Conservation (phyloP, 2,797 vertebrate genomes). For the Gephyroberyx darwinii region DNA sequence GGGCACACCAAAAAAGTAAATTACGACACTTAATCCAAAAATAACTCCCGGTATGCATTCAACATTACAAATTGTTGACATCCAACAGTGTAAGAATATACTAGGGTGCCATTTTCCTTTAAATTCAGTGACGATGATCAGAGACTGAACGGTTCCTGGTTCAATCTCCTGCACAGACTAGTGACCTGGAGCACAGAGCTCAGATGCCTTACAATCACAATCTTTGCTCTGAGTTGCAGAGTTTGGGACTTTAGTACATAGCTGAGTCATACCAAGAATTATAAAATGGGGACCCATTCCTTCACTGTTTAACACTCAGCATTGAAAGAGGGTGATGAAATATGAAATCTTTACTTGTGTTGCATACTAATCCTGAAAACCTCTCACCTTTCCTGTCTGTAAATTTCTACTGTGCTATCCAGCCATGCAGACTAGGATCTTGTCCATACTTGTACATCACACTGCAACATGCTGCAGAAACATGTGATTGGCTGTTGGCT, state of each 20-base stretch:
- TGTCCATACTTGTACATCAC: slow-evolving; percentile 17
- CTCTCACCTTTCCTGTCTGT: not conserved
- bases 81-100: no score
- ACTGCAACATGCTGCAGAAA: slow-evolving; percentile 19
- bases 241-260: slow-evolving; percentile 44
- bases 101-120: not conserved
- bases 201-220: slow-evolving; percentile 3
- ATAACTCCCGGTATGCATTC: no score
- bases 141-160: slow-evolving; percentile 5
- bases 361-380: slow-evolving; percentile 45
- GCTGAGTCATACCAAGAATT: slow-evolving; percentile 39
- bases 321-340: slow-evolving; percentile 33
- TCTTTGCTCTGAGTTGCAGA: slow-evolving; percentile 40
- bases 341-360: slow-evolving; percentile 23
- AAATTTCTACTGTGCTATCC: slow-evolving; percentile 24
- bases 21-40: no score
- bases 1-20: no score
- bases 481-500: slow-evolving; percentile 38
- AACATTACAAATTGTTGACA: no score
- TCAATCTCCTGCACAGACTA: not conserved
- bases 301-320: slow-evolving; percentile 4
- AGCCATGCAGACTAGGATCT: not conserved
- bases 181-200: slow-evolving; percentile 19
- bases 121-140: not conserved
- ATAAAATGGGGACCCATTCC: not conserved